Evolutionary conservation across 2,113 vertebrate genomes (phyloP).

Genomic region (Dissostichus mawsoni): DNA sequence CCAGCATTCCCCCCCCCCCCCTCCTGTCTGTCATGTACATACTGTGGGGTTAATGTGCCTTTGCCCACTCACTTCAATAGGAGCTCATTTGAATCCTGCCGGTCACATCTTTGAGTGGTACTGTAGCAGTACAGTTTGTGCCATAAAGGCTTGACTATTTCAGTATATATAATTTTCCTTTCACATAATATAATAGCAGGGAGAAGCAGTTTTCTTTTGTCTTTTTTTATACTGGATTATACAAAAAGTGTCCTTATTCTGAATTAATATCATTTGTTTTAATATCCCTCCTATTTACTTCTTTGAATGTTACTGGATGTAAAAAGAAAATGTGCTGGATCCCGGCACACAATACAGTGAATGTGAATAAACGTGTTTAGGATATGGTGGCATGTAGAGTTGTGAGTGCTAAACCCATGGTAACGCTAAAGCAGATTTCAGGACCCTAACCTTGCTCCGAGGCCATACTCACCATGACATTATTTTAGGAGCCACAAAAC

Average conservation of each 20-base stretch:
- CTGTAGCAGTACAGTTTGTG: constrained; percentile 27
- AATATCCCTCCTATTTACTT: neutral
- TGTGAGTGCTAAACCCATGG: too few species aligned
- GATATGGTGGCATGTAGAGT: too few species aligned
- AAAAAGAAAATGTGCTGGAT: constrained; percentile 51
- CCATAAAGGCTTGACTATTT: constrained; percentile 41
- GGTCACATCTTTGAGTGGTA: constrained; percentile 37
- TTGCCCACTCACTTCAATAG: constrained; percentile 61
- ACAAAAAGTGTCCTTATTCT: constrained; percentile 43
- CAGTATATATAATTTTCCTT: constrained; percentile 29
- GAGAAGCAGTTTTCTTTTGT: constrained; percentile 35
- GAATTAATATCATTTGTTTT: constrained; percentile 39
- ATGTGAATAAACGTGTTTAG: too few species aligned
- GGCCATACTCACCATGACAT: too few species aligned
- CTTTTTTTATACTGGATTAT: constrained; percentile 22
- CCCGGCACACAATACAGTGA: too few species aligned
- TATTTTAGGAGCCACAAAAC: too few species aligned
- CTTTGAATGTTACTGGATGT: constrained; percentile 39
- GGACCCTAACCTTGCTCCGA: too few species aligned
- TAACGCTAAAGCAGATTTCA: too few species aligned
- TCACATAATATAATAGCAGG: constrained; percentile 39
- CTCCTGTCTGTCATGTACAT: constrained; percentile 44
- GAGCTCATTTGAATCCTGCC: constrained; percentile 57
- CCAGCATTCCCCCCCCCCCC: constrained; percentile 42
- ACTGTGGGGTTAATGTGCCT: constrained; percentile 52